Conservation (phyloP, 2,113 vertebrate species). For the Laticauda laticaudata region DNA sequence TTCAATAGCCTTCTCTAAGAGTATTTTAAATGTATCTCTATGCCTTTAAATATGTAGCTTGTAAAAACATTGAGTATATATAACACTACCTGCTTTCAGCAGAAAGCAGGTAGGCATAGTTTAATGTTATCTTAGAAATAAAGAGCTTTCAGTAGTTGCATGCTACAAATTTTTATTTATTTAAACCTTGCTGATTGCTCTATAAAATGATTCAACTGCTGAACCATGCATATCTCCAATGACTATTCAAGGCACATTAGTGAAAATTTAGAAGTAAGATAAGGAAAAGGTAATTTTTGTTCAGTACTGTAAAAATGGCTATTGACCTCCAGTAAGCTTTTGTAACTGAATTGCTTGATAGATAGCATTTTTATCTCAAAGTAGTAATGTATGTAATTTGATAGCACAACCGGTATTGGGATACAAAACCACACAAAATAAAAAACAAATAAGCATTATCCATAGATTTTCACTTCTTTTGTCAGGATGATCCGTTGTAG, state of each 20-base stretch:
- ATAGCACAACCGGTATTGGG: neutral
- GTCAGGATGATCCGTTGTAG: neutral
- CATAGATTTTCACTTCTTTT: neutral
- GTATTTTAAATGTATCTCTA: conserved; percentile 1
- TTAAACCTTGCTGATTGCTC: neutral
- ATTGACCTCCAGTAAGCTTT: neutral
- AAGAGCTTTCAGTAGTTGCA: conserved; percentile 12
- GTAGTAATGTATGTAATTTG: neutral
- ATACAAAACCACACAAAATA: neutral
- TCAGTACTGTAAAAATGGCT: neutral
- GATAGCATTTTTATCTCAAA: neutral
- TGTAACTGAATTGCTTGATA: neutral
- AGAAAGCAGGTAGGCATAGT: neutral
- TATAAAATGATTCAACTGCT: neutral
- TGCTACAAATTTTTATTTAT: neutral
- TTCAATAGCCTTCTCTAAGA: neutral
- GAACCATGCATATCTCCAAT: neutral
- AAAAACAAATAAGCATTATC: neutral
- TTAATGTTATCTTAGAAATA: neutral
- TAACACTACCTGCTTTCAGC: neutral
- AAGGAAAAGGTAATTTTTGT: neutral
- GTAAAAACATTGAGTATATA: neutral
- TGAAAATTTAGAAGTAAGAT: neutral
- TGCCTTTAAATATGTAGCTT: neutral
- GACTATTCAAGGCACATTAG: neutral